Conservation (phyloP, 2,888 invertebrate species). For the Pasiphila rectangulata region DNA sequence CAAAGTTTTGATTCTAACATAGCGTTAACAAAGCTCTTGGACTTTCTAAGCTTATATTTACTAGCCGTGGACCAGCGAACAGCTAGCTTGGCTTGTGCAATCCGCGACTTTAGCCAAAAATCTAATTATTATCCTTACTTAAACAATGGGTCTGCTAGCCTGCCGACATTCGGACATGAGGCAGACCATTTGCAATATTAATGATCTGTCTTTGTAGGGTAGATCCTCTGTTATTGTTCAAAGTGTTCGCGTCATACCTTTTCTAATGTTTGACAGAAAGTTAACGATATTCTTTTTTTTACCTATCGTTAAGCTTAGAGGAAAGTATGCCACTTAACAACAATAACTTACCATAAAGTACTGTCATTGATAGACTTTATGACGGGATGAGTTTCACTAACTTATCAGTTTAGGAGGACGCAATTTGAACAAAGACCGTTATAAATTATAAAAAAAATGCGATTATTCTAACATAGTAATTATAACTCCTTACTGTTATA, state of each 20-base stretch:
- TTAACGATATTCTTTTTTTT: constrained; percentile 14
- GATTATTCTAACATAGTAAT: no score
- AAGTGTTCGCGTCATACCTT: constrained; percentile 11
- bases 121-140: constrained; percentile 34
- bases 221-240: constrained; percentile 7
- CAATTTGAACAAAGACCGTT: no score
- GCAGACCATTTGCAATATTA: constrained; percentile 40
- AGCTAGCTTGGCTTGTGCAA: constrained; percentile 8
- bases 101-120: constrained; percentile 28
- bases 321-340: no score
- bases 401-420: no score
- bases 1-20: background rate
- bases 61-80: constrained; percentile 12
- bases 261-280: constrained; percentile 25
- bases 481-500: no score
- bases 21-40: constrained; percentile 13
- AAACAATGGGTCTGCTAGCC: constrained; percentile 28
- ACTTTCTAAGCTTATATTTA: constrained; percentile 30
- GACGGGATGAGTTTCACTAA: no score
- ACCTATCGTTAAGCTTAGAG: no score
- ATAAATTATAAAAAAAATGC: no score
- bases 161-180: constrained; percentile 30
- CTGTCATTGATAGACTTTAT: constrained; percentile 4
- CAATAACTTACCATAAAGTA: background rate
- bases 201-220: constrained; percentile 34